phyloP scores from a whole-genome alignment of 2,113 vertebrate species.

The Nyctibius bracteatus region DNA sequence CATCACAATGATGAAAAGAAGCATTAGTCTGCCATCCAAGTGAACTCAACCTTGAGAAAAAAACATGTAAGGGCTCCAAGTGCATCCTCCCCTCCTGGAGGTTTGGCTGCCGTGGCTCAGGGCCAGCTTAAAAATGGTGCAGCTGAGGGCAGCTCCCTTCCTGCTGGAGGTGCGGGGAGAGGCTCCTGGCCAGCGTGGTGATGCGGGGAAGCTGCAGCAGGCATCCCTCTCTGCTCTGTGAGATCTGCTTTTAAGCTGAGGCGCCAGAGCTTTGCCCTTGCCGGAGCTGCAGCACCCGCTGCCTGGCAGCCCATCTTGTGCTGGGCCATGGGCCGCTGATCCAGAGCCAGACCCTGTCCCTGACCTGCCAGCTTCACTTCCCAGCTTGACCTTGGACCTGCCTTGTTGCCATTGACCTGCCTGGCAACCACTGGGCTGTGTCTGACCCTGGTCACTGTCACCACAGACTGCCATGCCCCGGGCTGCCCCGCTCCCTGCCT shows the following conservation, averaged over 20 bases:
- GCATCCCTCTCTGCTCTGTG: background rate
- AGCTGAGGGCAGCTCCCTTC: background rate
- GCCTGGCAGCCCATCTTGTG: background rate
- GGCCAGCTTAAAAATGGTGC: background rate
- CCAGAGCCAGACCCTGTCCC: background rate
- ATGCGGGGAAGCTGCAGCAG: rapidly evolving
- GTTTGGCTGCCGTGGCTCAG: rapidly evolving
- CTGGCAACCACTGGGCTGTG: background rate
- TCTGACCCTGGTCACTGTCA: background rate
- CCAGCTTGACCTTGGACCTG: background rate
- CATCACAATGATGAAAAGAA: background rate
- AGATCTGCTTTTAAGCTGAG: background rate
- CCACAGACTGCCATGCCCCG: background rate
- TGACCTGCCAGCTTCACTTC: background rate
- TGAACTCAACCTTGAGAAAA: background rate
- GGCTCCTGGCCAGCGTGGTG: rapidly evolving
- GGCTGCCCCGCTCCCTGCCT: background rate
- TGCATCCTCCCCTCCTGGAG: background rate
- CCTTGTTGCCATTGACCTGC: background rate
- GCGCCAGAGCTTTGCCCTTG: background rate
- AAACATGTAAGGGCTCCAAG: background rate
- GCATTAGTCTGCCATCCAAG: background rate
- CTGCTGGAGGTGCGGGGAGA: background rate
- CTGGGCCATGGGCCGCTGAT: background rate
- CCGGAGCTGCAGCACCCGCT: rapidly evolving